Evolutionary conservation across 2,888 invertebrate species (phyloP).

Genomic region (Ectemnius continuus): DNA sequence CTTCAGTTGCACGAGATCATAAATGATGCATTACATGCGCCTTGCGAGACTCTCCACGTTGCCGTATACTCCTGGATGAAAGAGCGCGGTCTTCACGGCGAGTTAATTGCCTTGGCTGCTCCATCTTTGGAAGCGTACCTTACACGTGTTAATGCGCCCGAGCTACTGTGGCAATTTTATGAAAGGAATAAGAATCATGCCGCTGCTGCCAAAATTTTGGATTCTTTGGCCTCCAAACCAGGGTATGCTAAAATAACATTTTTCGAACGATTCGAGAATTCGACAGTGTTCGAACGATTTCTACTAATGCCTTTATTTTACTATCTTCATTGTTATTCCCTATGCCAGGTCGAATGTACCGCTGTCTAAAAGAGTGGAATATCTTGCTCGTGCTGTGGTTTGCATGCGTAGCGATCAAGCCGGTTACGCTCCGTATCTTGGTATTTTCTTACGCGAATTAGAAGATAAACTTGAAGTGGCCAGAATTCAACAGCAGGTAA

Average conservation of each 20-base stretch:
- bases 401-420: constrained; percentile 94
- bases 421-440: constrained; percentile 85
- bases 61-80: constrained; percentile 97
- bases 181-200: constrained; percentile 95
- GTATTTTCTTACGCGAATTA: constrained; percentile 90
- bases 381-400: constrained; percentile 95
- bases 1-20: constrained; percentile 82
- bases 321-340: constrained; percentile 1
- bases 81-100: constrained; percentile 85
- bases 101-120: constrained; percentile 84
- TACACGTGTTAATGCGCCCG: constrained; percentile 76
- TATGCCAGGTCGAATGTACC: constrained; percentile 84
- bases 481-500: constrained; percentile 85
- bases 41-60: constrained; percentile 94
- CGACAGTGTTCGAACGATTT: too few species aligned
- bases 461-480: constrained; percentile 97
- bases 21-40: constrained; percentile 83
- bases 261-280: too few species aligned
- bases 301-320: too few species aligned
- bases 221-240: constrained; percentile 88
- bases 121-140: constrained; percentile 89
- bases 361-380: constrained; percentile 90
- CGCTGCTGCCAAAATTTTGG: constrained; percentile 94
- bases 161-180: constrained; percentile 93
- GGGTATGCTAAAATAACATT: constrained; percentile 79